Percentiles rank a stretch among this genome's conserved stretches.
Conservation (phyloP, 2,113 vertebrate species). For the Rhynchomys soricoides region DNA sequence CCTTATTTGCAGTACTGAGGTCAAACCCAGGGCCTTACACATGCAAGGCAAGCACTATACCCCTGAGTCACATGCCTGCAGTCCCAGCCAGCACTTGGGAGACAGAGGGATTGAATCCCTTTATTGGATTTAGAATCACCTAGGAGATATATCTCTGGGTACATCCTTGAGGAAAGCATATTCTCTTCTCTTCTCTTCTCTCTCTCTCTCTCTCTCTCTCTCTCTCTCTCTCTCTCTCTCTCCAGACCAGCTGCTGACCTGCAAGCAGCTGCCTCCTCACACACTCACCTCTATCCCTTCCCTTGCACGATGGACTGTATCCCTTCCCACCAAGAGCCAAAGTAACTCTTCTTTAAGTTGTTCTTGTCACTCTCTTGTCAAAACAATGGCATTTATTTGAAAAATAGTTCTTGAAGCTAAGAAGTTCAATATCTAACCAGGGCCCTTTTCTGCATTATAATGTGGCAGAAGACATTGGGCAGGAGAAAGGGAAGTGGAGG, state of each 20-base stretch:
- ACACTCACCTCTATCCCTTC: background rate
- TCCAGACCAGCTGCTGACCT: background rate
- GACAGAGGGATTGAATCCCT: background rate
- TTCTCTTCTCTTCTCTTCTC: background rate
- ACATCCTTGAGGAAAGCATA: background rate
- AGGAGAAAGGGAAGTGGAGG: background rate
- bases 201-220: background rate
- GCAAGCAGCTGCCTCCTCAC: background rate
- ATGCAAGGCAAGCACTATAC: background rate
- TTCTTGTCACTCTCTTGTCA: constrained; percentile 28
- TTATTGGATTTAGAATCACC: background rate
- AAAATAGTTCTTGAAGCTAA: background rate
- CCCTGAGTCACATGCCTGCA: background rate
- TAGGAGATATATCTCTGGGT: background rate
- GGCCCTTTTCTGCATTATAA: too few species aligned
- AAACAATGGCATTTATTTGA: background rate
- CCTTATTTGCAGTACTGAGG: background rate
- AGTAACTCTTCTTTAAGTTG: background rate
- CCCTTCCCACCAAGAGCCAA: background rate
- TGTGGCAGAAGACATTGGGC: background rate
- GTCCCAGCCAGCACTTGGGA: background rate
- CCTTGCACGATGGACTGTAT: too few species aligned
- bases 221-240: background rate
- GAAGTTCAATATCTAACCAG: background rate
- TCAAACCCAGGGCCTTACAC: background rate